Percentiles rank a stretch among this genome's conserved stretches.
phyloP scores from a whole-genome alignment of 2,888 invertebrate species.

The Smittia aterrima region DNA sequence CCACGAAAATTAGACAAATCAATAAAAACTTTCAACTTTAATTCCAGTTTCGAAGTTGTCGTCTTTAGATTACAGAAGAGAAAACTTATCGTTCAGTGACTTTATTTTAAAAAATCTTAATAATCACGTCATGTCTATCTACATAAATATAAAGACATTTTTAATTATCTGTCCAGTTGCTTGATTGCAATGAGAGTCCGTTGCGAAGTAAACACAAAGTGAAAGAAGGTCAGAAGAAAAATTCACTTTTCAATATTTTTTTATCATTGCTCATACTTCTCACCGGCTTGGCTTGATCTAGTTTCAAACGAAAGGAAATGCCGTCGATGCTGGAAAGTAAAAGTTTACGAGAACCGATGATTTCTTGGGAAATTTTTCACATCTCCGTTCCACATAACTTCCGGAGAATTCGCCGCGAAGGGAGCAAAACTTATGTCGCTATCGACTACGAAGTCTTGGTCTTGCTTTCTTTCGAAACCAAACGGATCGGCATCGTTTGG shows the following conservation, averaged over 20 bases:
- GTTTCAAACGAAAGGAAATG: not conserved
- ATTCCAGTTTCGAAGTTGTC: too few relatives aligned
- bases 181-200: too few relatives aligned
- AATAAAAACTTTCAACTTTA: too few relatives aligned
- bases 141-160: not conserved
- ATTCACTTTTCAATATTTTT: slow-evolving; percentile 29
- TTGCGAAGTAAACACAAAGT: not conserved
- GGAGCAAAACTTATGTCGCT: not conserved
- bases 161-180: not conserved
- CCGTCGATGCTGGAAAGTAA: too few relatives aligned
- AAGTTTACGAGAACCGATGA: slow-evolving; percentile 8
- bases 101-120: too few relatives aligned
- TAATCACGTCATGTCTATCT: too few relatives aligned
- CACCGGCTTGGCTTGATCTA: not conserved
- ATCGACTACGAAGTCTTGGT: not conserved
- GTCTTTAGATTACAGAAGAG: too few relatives aligned
- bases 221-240: slow-evolving; percentile 21
- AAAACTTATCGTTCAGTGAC: too few relatives aligned
- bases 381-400: slow-evolving; percentile 19
- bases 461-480: slow-evolving; percentile 9
- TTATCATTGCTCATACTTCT: slow-evolving; percentile 16
- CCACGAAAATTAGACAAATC: too few relatives aligned
- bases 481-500: not conserved
- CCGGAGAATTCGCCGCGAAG: not conserved
- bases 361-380: slow-evolving; percentile 13